phyloP scores from a whole-genome alignment of 2,888 invertebrate species.

The Belgica antarctica region DNA sequence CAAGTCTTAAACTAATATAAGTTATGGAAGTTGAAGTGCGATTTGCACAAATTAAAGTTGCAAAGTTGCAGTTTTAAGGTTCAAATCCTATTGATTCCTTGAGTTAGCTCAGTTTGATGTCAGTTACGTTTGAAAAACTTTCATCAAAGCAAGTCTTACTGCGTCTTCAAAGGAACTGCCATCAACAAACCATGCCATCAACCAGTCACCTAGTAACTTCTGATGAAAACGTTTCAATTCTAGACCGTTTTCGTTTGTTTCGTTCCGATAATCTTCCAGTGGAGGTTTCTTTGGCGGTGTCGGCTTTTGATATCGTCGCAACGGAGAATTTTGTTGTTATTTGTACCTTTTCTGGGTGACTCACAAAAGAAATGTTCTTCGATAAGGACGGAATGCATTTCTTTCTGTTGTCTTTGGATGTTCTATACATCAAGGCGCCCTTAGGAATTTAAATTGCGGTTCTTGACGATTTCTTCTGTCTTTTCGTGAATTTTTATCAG shows the following conservation, averaged over 20 bases:
- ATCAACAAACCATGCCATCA: constrained; percentile 8
- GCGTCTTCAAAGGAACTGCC: no score
- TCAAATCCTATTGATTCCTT: no score
- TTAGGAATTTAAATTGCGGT: background rate
- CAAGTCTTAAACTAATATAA: background rate
- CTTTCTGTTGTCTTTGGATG: background rate
- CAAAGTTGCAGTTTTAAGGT: no score
- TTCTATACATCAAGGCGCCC: constrained; percentile 31
- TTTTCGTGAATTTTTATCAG: no score
- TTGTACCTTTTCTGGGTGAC: background rate
- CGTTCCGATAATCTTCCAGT: constrained; percentile 5
- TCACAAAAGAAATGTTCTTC: background rate
- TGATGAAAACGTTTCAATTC: constrained; percentile 5
- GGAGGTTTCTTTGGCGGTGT: background rate
- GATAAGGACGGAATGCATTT: constrained; percentile 22
- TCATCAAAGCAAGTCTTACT: no score
- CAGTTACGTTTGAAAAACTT: no score
- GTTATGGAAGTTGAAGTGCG: no score
- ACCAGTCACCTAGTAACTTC: no score
- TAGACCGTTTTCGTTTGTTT: background rate
- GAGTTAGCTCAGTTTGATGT: no score
- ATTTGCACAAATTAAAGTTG: no score
- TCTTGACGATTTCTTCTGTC: no score
- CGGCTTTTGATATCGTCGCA: constrained; percentile 11
- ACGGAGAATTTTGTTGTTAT: no score